Evolutionary conservation across 2,888 invertebrate genomes (phyloP), one percentile per base, ranked within the genome.

Genomic region (Linnaemya tessellans): DNA sequence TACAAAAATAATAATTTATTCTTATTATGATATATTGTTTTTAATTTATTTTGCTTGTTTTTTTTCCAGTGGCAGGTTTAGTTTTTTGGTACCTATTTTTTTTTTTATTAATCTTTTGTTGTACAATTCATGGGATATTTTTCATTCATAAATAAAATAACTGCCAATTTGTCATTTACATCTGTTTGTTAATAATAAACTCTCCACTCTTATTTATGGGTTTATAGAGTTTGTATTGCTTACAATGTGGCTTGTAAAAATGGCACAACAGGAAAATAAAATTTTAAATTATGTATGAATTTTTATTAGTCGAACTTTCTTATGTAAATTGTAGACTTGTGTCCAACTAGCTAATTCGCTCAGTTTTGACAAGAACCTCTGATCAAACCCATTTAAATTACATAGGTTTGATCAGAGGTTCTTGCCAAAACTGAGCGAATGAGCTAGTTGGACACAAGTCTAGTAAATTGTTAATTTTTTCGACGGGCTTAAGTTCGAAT

Each of bases 121-220:
- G 22, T 49, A 22, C 49, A 56, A n/a, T 65, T n/a, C 41, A 25
- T 38, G 41, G 67, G 74, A 80, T 74, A 67, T 74, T 60, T 38
- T 80, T 80, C 35, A 62, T 60, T 74, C 49, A 60, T 43, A 74
- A 60, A 54, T 68, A 68, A 75, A 68, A 68, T 68, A 62, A 62
- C 68, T 67, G 68, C 22, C 43, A 75, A 81, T 81, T 81, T 81
- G 75, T 75, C 68, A 75, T 43, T 54, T 54, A 74, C 68, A 75
- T 62, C 67, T 81, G 60, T 56, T 81, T 22, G 38, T 20, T 64
- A 54, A 51, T 78, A 58, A 60, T 79, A 60, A 60, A 62, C 54
- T 51, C n/a, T 15, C 43, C 11, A 43, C 8, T 15, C 30, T 70
- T 77, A 68, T 77, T 77, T 77, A 67, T 67, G n/a, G 11, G 13